phyloP scores from a whole-genome alignment of 2,888 invertebrate species.

The Drosophila prostipennis region DNA sequence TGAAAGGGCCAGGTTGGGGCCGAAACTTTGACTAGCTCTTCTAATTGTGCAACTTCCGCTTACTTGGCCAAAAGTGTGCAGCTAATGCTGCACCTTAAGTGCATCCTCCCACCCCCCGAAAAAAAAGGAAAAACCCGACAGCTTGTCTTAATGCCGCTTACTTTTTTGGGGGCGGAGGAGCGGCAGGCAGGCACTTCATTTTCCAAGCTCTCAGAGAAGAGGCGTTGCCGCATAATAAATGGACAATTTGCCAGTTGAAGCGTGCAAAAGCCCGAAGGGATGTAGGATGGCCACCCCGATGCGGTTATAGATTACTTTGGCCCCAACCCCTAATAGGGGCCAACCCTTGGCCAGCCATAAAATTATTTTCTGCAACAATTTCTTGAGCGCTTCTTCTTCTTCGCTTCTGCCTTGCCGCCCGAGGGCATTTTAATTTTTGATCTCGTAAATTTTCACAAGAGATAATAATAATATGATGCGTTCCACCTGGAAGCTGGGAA shows the following conservation, averaged over 20 bases:
- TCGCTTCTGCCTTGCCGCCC: no score
- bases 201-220: conserved; percentile 64
- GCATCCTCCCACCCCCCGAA: conserved; percentile 44
- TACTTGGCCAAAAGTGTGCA: conserved; percentile 67
- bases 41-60: conserved; percentile 78
- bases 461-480: conserved; percentile 78
- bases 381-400: conserved; percentile 66
- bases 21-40: conserved; percentile 74
- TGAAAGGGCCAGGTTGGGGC: conserved; percentile 32
- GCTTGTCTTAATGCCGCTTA: conserved; percentile 69
- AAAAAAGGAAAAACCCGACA: conserved; percentile 38
- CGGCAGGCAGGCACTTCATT: conserved; percentile 65
- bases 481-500: conserved; percentile 46
- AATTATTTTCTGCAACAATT: conserved; percentile 78
- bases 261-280: conserved; percentile 75
- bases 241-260: conserved; percentile 81
- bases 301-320: conserved; percentile 73
- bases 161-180: conserved; percentile 16
- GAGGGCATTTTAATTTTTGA: conserved; percentile 79
- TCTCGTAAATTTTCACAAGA: conserved; percentile 80
- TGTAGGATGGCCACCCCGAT: conserved; percentile 56
- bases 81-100: conserved; percentile 77
- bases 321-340: conserved; percentile 40
- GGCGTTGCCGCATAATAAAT: conserved; percentile 82
- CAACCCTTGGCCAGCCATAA: conserved; percentile 71